Evolutionary conservation across 2,888 invertebrate genomes (phyloP).

Genomic region (Zygothrica quintamaculata): DNA sequence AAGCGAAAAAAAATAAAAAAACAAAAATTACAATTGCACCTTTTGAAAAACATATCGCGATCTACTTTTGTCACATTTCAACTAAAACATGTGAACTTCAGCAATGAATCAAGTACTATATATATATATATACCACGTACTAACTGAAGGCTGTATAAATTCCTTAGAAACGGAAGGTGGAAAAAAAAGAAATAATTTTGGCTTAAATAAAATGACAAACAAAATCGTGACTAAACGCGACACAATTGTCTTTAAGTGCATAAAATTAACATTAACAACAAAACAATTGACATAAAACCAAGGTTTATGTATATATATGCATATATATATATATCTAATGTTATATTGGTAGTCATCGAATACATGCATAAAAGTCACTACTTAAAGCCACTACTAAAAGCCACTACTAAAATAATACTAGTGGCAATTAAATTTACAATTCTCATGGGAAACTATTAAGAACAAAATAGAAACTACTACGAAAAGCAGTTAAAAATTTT

Average conservation of each 20-base stretch:
- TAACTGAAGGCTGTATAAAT: slow-evolving; percentile 20
- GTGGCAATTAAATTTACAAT: too few species aligned
- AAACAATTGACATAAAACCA: slow-evolving; percentile 21
- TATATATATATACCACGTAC: slow-evolving; percentile 3
- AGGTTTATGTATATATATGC: too few species aligned
- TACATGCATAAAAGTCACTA: too few species aligned
- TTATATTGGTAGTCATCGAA: too few species aligned
- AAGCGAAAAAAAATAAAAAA: too few species aligned
- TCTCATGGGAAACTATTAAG: too few species aligned
- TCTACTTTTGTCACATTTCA: slow-evolving; percentile 65
- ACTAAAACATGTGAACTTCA: slow-evolving; percentile 33
- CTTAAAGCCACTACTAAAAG: too few species aligned
- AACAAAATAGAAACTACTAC: too few species aligned
- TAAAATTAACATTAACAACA: slow-evolving; percentile 30
- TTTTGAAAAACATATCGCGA: slow-evolving; percentile 51
- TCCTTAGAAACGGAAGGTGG: slow-evolving; percentile 4
- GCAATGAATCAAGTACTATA: not conserved
- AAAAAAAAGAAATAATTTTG: slow-evolving; percentile 1
- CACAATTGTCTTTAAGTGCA: slow-evolving; percentile 59
- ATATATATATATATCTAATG: too few species aligned
- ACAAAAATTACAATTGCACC: slow-evolving; percentile 46
- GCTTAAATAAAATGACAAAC: slow-evolving; percentile 21
- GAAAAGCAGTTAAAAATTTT: too few species aligned
- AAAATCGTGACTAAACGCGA: slow-evolving; percentile 64
- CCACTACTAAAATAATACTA: too few species aligned